Evolutionary conservation across 2,888 invertebrate species (phyloP), one percentile per base, ranked within the genome.

Genomic region (Hydrotaea diabolus): DNA sequence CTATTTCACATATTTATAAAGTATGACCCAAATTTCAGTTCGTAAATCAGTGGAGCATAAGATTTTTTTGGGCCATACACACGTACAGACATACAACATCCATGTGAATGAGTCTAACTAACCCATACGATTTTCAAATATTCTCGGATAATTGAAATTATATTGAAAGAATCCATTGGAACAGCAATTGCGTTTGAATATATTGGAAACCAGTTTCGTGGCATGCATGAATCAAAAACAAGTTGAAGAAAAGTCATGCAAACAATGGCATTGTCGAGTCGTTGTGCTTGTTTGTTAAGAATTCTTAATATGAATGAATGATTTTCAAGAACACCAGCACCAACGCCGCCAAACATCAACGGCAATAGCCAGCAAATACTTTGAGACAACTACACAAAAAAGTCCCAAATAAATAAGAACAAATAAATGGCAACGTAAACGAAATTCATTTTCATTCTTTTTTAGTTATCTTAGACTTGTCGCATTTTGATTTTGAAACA

Each of bases 271-370:
- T 69, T 69, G 69, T 69, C 46, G 21, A 31, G 53, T 13, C 31
- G 23, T 15, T 59, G 23, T 49, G 46, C 23, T 49, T 59, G 39
- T 49, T 71, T 7, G 39, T 49, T 53, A 46, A 43, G 9, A 55
- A 74, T 71, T 77, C 74, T n/a, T 31, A 53, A 23, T n/a, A 84
- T 84, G 81, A 76, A 81, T 81, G 81, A 81, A 84, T 76, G 39
- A 59, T 39, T 84, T 81, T 81, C 64, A 84, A 84, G 72, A 81
- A 76, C 69, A 69, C 43, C 43, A 69, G 21, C 19, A 3, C n/a
- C 31, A 59, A 49, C 15, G 43, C 43, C 43, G 19, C 66, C 57
- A 53, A 80, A 77, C 8, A 62, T 62, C 31, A 31, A 7, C 39
- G 62, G 15, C 39, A 75, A 71, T 69, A 26, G 77, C 23, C n/a